Evolutionary conservation across 1,140 invertebrate genomes (phyloP).

Genomic region (Neotoxoptera formosana): DNA sequence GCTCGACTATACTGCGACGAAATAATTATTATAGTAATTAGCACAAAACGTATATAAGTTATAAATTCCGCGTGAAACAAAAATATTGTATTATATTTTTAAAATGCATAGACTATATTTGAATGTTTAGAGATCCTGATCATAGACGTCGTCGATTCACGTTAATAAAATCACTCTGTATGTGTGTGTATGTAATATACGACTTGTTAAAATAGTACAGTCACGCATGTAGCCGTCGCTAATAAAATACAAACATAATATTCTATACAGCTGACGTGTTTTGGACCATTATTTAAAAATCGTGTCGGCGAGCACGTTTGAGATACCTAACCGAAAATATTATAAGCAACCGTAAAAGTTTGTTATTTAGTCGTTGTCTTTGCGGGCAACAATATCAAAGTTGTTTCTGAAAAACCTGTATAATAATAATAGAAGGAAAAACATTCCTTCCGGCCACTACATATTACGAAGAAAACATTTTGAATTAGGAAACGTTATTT

Average conservation of each 20-base stretch:
- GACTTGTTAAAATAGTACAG: neutral
- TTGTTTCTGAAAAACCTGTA: neutral
- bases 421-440: neutral
- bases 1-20: too few species aligned
- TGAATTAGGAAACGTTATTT: neutral
- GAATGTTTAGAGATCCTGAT: neutral
- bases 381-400: neutral
- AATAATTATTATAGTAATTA: too few species aligned
- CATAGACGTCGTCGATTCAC: neutral
- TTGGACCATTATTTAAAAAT: conserved; percentile 26
- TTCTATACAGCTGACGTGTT: neutral
- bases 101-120: neutral
- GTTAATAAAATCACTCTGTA: neutral
- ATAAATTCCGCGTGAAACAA: neutral
- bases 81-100: neutral
- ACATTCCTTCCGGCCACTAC: neutral
- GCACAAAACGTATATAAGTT: too few species aligned
- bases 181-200: neutral
- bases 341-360: neutral
- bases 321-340: neutral
- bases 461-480: neutral
- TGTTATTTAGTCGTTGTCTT: neutral
- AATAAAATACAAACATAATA: conserved; percentile 36
- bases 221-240: neutral
- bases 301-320: conserved; percentile 23